Evolutionary conservation across 2,113 vertebrate species (phyloP).

Genomic region (Datnioides undecimradiatus): DNA sequence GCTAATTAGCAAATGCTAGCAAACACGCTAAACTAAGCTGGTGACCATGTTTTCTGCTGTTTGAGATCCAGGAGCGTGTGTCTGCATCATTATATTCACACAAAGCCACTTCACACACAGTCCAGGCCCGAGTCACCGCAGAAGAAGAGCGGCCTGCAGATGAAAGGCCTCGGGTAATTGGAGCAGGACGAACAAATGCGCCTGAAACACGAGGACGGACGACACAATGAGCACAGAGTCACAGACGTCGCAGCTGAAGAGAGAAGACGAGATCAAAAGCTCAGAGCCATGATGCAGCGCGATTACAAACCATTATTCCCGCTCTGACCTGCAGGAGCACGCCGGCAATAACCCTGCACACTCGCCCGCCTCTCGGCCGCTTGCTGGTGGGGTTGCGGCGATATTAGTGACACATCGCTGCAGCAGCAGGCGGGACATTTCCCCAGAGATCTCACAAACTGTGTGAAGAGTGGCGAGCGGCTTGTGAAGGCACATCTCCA

Average conservation of each 20-base stretch:
- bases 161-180: constrained; percentile 67
- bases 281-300: constrained; percentile 3
- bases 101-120: background rate
- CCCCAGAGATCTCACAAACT: constrained; percentile 37
- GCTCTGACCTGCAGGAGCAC: constrained; percentile 3
- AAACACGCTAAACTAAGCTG: too few relatives aligned
- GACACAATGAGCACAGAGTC: background rate
- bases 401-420: background rate
- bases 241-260: background rate
- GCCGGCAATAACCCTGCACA: background rate
- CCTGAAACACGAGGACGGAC: background rate
- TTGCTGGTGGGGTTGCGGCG: background rate
- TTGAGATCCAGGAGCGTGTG: too few relatives aligned
- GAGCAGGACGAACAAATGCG: constrained; percentile 26
- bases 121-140: background rate
- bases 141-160: constrained; percentile 39
- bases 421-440: constrained; percentile 29
- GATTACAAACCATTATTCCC: constrained; percentile 27
- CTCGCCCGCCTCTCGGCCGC: background rate
- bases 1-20: too few relatives aligned
- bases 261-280: constrained; percentile 14
- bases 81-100: constrained; percentile 10
- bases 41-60: too few relatives aligned
- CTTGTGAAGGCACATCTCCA: constrained; percentile 3
- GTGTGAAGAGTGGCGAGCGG: constrained; percentile 17